These are phyloP conservation scores for Sylvilagus floridanus DNA, from an alignment of 2,797 vertebrate species.

Conservation along the genomic window DNA sequence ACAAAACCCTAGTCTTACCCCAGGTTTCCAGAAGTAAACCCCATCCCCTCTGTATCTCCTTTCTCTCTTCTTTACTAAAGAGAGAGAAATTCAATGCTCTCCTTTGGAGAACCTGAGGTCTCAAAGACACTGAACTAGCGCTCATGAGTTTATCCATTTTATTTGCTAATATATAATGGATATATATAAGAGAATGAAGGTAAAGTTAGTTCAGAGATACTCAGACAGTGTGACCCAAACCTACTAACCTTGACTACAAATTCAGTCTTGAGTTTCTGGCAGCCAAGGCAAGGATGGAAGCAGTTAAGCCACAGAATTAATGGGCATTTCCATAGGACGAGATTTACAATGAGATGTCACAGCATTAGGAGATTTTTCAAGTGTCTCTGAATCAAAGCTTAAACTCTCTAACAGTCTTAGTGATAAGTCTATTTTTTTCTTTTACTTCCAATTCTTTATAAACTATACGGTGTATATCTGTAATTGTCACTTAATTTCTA, in stretches of 20 bases:
- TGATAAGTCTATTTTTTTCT: constrained; percentile 20
- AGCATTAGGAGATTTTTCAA: not conserved
- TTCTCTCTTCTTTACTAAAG: not conserved
- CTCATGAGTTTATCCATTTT: not conserved
- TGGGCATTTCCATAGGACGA: not conserved
- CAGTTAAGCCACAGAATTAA: not conserved
- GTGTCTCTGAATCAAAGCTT: not conserved
- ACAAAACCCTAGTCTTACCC: not conserved
- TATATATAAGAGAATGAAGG: not conserved
- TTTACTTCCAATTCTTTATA: constrained; percentile 34
- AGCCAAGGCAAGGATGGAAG: not conserved
- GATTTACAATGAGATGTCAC: not conserved
- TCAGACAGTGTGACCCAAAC: not conserved
- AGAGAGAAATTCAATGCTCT: not conserved
- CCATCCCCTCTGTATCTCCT: not conserved
- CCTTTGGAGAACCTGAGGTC: not conserved
- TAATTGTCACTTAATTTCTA: not conserved
- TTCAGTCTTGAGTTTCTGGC: constrained; percentile 15
- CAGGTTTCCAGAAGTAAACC: not conserved
- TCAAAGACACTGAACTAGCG: not conserved
- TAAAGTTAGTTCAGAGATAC: not conserved
- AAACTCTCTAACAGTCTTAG: not conserved
- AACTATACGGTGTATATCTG: not conserved
- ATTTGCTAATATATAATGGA: not conserved
- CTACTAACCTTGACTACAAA: not conserved